Base-by-base conservation (phyloP, 1,140 invertebrate species). In the Drosophila mayri region DNA sequence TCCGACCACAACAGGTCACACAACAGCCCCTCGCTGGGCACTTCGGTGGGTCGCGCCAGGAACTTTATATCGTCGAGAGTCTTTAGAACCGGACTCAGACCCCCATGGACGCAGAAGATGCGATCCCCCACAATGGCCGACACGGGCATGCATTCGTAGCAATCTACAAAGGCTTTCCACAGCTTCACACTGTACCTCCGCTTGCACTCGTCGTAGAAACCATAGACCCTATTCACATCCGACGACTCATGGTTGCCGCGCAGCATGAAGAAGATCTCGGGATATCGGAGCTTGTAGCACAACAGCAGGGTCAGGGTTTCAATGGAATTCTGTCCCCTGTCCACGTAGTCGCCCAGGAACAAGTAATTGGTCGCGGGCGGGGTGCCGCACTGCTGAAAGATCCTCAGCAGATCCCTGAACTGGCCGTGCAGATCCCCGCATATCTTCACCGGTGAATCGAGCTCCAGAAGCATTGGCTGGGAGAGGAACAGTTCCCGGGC, bases 61-160 rank as follows among this genome's bases (percentile, higher is more conserved):
- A 98, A 98, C 94, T 97, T 97, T 93, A 99, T 99, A 94, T 99
- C 98, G 93, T 99, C 98, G 94, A 99, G 95, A 93, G 96, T 98
- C 94, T 99, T 98, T 92, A 99, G 98, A 95, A 99, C 98, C 61
- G 99, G 99, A 79, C 98, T 99, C 38, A 99, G 96, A 64, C 98
- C 98, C 79, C 98, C 98, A 94, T 99, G 99, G 87, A 99, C 98
- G 95, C 99, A 99, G 84, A 99, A 96, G 94, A 99, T 99, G 94
- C 99, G 98, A 95, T 99, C 98, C 94, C 99, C 99, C 98, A 99
- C 99, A 79, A 99, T 96, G 88, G 99, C 99, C 87, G 98, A 98
- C 79, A 99, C 95, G 68, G 99, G 99, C 93, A 99, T 95, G 94
- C 98, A 78, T 8, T 70, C 52, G 18, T 97, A 97, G 91, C 96